A percentile compares a stretch with the other conserved stretches of the same genome.
These are phyloP conservation scores for Conus betulinus DNA, from an alignment of 1,140 invertebrate species.

Conservation along the genomic window DNA sequence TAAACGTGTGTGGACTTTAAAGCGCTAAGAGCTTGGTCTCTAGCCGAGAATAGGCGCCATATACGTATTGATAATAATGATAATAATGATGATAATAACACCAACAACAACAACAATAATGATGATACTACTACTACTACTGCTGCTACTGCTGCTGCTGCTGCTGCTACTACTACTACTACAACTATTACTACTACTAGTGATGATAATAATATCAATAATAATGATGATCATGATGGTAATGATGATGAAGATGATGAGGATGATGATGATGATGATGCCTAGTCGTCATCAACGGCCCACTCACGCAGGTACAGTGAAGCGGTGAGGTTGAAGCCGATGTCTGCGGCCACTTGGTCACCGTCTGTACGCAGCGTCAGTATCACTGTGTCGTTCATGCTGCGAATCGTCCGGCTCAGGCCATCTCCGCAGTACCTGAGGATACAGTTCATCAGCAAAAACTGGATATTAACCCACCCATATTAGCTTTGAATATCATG, in stretches of 20 bases:
- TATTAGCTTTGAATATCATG: no score
- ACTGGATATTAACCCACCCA: no score
- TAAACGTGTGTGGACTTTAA: no score
- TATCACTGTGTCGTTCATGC: slow-evolving; percentile 34
- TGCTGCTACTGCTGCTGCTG: background rate
- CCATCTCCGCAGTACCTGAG: slow-evolving; percentile 49
- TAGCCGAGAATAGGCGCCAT: no score
- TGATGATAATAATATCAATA: background rate
- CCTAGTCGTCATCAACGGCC: background rate
- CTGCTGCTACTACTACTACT: background rate
- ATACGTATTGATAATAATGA: no score
- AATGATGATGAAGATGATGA: no score
- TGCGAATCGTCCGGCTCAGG: slow-evolving; percentile 31
- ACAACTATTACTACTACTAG: background rate
- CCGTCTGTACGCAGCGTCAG: slow-evolving; percentile 19
- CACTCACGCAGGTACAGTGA: slow-evolving; percentile 34
- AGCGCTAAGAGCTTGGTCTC: no score
- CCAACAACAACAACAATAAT: no score
- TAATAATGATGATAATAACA: no score
- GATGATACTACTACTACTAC: background rate
- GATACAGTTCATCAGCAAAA: no score
- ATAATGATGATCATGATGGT: background rate
- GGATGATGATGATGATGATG: background rate
- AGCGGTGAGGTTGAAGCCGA: slow-evolving; percentile 35
- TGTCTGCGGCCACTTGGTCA: background rate